These are phyloP conservation scores for Ptilorrhoa leucosticta DNA, from an alignment of 2,113 vertebrate species.

Conservation along the genomic window DNA sequence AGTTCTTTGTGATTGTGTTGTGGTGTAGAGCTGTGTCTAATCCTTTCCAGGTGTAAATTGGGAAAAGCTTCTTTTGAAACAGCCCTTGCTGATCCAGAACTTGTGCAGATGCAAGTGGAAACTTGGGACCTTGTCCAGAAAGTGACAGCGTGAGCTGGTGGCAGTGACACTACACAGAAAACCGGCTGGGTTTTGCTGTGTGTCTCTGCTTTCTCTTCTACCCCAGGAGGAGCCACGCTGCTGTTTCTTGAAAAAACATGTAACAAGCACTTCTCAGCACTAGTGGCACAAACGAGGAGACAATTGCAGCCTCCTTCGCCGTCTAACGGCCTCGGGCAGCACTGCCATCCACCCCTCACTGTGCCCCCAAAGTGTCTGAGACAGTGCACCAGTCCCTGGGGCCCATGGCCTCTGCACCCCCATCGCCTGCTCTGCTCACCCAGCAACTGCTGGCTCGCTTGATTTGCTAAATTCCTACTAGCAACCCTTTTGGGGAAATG, in stretches of 20 bases:
- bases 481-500: neutral
- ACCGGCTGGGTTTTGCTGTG: accelerated
- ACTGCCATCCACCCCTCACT: neutral
- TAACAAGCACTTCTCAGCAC: neutral
- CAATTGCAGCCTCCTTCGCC: neutral
- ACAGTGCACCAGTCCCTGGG: too few relatives aligned
- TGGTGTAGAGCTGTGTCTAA: neutral
- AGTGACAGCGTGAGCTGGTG: neutral
- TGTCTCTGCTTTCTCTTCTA: neutral
- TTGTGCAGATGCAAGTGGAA: neutral
- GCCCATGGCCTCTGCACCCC: accelerated
- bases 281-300: neutral
- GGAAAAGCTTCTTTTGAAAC: neutral
- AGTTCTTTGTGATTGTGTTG: neutral
- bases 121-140: neutral
- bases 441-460: neutral
- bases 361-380: neutral
- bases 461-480: neutral
- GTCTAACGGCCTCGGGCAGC: neutral
- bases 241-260: accelerated
- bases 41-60: neutral
- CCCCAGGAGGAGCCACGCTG: neutral
- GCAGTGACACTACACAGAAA: neutral
- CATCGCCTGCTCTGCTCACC: neutral
- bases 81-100: neutral